Base-by-base conservation (phyloP, 2,888 invertebrate species). In the Dryocosmus kuriphilus region DNA sequence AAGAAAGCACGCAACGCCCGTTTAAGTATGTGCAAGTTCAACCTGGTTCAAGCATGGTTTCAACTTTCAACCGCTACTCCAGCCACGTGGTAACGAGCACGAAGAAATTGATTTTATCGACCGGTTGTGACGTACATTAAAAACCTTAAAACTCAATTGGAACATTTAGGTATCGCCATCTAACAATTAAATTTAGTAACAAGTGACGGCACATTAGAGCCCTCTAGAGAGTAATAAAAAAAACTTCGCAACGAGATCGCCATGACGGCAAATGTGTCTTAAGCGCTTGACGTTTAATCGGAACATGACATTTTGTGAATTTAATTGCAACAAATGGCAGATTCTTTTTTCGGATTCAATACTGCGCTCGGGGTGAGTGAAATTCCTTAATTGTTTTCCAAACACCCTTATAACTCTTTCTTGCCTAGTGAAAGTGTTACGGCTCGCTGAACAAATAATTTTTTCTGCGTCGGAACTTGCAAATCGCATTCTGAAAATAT, bases 341-440 rank as follows among this genome's bases (percentile, higher is more conserved):
- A 96, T 94, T 95, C 95, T 93, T 96, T 96, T 94, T 96, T 96
- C 94, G 96, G 95, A 93, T 95, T 96, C 93, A 95, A 96, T 94
- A 94, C 95, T 92, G 93, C 95, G 92, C 91, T 94, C 93, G 95
- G 95, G 94, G 96, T 96, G 93, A 96, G 95, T 94, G 90, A 35
- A 83, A 76, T 32, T 7, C 19, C 16, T 30, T 71, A 60, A 35
- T 16, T 30, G 24, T 71, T 74, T 32, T 61, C 35, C 73, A 8
- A 38, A 30, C 22, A 63, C 2, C 27, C 14, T 51, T 19, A 2
- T 27, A 16, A 4, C 24, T 51, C 71, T 71, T 9, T 73, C 63
- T 60, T 11, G 11, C 38, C 27, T n/a, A 24, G 22, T 41, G 63
- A 63, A 67, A 76, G 38, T 32, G 46, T 51, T 73, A 14, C 51